These are phyloP conservation scores for Lates calcarifer DNA, from an alignment of 2,113 vertebrate species.

Conservation along the genomic window DNA sequence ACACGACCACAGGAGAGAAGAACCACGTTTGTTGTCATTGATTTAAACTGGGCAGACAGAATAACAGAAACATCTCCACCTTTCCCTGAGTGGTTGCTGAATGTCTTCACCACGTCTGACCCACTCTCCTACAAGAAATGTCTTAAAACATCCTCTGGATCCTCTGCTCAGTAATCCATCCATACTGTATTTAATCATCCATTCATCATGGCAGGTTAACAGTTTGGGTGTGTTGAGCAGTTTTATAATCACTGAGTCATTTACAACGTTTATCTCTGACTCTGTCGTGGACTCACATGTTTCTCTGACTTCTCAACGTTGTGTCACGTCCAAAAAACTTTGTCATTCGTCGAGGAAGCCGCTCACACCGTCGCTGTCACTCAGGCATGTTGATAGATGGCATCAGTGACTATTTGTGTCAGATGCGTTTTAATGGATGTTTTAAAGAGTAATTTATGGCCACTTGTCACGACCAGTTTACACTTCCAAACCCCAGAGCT, in stretches of 20 bases:
- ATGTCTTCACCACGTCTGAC: too few relatives aligned
- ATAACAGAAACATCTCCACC: too few relatives aligned
- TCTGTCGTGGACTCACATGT: conserved; percentile 12
- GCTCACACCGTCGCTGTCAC: conserved; percentile 35
- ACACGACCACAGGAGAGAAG: too few relatives aligned
- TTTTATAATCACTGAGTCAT: conserved; percentile 33
- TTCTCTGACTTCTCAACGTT: neutral
- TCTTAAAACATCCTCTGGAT: neutral
- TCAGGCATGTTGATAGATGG: conserved; percentile 65
- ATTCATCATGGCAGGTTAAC: conserved; percentile 14
- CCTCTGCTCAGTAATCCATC: neutral
- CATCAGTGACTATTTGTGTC: conserved; percentile 65
- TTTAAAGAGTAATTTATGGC: conserved; percentile 61
- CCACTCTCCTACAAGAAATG: neutral
- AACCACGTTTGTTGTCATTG: too few relatives aligned
- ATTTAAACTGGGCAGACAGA: too few relatives aligned
- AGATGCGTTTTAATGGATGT: conserved; percentile 70
- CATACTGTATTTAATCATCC: neutral
- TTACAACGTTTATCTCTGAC: conserved; percentile 35
- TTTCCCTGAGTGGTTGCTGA: too few relatives aligned
- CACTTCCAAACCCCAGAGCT: conserved; percentile 41
- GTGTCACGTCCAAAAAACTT: neutral
- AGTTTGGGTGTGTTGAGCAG: conserved; percentile 11
- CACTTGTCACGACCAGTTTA: conserved; percentile 75
- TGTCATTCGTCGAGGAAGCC: neutral